Percentiles rank a stretch among this genome's conserved stretches.
These are phyloP conservation scores for Labeo rohita DNA, from an alignment of 2,113 vertebrate species.

Conservation along the genomic window DNA sequence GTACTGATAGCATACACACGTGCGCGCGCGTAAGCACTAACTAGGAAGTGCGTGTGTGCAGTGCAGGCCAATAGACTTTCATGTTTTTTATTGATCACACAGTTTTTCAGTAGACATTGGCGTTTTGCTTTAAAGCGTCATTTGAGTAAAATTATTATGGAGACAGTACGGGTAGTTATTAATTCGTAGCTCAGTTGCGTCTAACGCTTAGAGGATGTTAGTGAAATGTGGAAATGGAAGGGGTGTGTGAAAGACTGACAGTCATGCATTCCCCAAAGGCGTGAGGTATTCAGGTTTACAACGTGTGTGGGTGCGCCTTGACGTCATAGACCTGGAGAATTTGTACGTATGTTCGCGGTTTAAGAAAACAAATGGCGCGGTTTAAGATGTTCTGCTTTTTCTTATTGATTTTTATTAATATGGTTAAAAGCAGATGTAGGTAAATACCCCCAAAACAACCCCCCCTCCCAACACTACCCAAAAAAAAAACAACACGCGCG, in stretches of 20 bases:
- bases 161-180: neutral
- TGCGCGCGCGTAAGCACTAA: neutral
- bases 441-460: neutral
- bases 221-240: neutral
- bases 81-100: neutral
- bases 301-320: constrained; percentile 71
- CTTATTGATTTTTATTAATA: neutral
- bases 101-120: constrained; percentile 48
- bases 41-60: neutral
- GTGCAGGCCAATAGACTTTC: neutral
- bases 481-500: no score
- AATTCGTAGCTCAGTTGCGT: neutral
- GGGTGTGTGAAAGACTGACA: no score
- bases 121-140: constrained; percentile 61
- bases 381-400: neutral
- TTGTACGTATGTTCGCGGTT: constrained; percentile 38
- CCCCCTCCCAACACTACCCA: no score
- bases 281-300: constrained; percentile 43
- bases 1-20: neutral
- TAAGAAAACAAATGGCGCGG: neutral
- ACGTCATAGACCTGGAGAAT: constrained; percentile 71
- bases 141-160: constrained; percentile 47
- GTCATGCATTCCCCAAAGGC: no score
- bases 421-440: neutral
- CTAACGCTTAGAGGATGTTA: neutral